Conservation (phyloP, 2,113 vertebrate genomes). For the Phalacrocorax aristotelis region DNA sequence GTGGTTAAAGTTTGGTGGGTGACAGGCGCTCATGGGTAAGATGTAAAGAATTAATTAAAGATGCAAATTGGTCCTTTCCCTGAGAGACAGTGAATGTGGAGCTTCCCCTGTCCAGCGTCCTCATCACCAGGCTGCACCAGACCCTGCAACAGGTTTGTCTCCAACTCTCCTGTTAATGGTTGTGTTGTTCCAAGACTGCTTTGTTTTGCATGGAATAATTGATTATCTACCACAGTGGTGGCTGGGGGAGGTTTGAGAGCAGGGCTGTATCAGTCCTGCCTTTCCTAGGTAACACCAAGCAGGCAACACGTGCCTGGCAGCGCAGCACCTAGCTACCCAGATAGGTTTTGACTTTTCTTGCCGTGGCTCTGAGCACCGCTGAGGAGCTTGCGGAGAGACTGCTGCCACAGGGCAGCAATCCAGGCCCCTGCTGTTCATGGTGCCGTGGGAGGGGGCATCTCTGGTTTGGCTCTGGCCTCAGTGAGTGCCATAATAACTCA, state of each 20-base stretch:
- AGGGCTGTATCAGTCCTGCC: not conserved
- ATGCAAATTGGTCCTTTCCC: not conserved
- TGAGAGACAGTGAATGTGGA: fast-evolving
- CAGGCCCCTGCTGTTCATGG: not conserved
- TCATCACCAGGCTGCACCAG: not conserved
- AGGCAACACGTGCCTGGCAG: not conserved
- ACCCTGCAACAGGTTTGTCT: not conserved
- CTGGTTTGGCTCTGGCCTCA: not conserved
- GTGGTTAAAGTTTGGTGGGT: not conserved
- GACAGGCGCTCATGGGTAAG: not conserved
- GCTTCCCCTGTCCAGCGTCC: not conserved
- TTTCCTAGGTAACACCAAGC: not conserved
- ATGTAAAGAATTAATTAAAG: not conserved
- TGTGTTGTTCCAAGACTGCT: not conserved
- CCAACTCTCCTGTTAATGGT: not conserved
- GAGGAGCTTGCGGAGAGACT: not conserved
- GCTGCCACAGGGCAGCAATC: not conserved
- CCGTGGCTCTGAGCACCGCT: not conserved
- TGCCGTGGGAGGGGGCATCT: not conserved
- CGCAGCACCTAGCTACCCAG: not conserved
- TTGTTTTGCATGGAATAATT: not conserved
- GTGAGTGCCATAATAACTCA: not conserved
- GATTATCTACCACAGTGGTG: fast-evolving
- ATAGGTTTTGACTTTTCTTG: fast-evolving
- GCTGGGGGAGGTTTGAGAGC: not conserved